Evolutionary conservation across 2,888 invertebrate genomes (phyloP), one percentile per base, ranked within the genome.

Genomic region (Mimumesa dahlbomi): DNA sequence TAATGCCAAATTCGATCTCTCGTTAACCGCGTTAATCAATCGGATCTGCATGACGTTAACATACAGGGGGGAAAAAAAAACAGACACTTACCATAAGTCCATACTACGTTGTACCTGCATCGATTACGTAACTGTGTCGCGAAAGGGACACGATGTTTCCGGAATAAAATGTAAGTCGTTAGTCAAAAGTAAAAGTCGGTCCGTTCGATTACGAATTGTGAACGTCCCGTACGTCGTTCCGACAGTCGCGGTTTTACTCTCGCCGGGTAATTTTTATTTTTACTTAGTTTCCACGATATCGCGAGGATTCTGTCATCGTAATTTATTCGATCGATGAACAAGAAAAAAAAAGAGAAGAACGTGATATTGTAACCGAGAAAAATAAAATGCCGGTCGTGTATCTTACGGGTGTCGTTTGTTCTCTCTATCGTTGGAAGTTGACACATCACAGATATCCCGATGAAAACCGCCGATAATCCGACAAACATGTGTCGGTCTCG

Each of bases 1-100:
- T 25, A 25, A 53, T 53, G 67, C 68, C 75, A 72, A 75, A 75
- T 75, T 75, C 66, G 56, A 76, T 19, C 34, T n/a, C 73, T 75
- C 56, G 73, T 75, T 75, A 72, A 31, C 40, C 58, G n/a, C 52
- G 25, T 13, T 49, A 48, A 53, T 54, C 38, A 38, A 16, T 9
- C 42, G 62, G 76, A 72, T 67, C 67, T 61, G 68, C 64, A 58
- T 77, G 34, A 34, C 2, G 34, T 4, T 7, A 34, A 34, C 2
- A 34, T 7, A 34, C 29, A 16, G 22, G 22, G 22, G 19, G 14
- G 9, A 6, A 19, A 29, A 16, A 40, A 18, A 34, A 14, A 65
- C 16, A 25, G 25, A 25, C 25, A 5, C 4, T 25, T 3, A n/a
- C n/a, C n/a, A n/a, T n/a, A n/a, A n/a, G n/a, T n/a, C n/a, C n/a